A percentile compares a stretch with the other conserved stretches of the same genome.
Evolutionary conservation across 2,113 vertebrate species (phyloP).

Genomic region (Chaetodon trifascialis): DNA sequence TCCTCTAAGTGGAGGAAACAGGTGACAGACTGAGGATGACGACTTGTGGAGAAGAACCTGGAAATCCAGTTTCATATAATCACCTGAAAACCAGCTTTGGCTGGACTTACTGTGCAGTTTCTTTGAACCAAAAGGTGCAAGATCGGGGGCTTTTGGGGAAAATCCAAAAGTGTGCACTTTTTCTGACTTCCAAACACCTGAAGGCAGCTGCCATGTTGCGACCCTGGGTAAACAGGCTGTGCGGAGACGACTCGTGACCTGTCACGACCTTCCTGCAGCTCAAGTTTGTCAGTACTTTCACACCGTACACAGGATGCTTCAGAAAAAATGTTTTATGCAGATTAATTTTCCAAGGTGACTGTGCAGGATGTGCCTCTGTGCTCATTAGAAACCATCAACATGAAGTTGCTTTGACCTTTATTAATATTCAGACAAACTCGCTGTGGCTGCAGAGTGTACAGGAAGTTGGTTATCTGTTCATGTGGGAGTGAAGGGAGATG

Average conservation of each 20-base stretch:
- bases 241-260: constrained; percentile 15
- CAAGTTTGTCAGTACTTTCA: constrained; percentile 22
- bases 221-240: neutral
- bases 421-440: constrained; percentile 57
- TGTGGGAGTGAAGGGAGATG: neutral
- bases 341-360: constrained; percentile 69
- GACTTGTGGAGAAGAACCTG: neutral
- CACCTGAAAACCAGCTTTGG: neutral
- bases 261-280: neutral
- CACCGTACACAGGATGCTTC: neutral
- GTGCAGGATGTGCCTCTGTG: constrained; percentile 38
- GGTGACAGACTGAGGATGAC: neutral
- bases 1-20: neutral
- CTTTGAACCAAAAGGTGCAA: neutral
- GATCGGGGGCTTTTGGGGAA: neutral
- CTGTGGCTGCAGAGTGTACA: neutral
- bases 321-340: constrained; percentile 46
- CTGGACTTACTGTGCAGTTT: neutral
- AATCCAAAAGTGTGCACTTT: constrained; percentile 8
- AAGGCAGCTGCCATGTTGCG: neutral
- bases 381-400: constrained; percentile 64
- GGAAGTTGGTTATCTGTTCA: constrained; percentile 18
- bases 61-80: neutral
- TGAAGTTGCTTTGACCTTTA: constrained; percentile 63
- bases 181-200: neutral